phyloP scores from a whole-genome alignment of 2,113 vertebrate genomes.

The Sinocyclocheilus anophthalmus region DNA sequence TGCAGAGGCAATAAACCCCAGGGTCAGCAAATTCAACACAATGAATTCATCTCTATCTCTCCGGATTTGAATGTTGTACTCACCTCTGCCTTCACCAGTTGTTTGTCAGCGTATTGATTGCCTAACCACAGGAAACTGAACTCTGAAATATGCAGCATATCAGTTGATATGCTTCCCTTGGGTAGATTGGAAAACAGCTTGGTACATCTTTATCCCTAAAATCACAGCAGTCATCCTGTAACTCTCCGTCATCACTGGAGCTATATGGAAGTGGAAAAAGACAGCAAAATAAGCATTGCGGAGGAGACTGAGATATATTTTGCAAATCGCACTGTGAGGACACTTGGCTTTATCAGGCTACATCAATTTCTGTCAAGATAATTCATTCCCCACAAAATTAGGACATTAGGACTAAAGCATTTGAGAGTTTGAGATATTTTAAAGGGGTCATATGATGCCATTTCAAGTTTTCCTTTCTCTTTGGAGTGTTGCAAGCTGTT shows the following conservation, averaged over 20 bases:
- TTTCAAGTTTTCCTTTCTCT: no score
- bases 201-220: not conserved
- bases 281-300: not conserved
- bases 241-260: not conserved
- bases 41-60: not conserved
- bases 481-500: no score
- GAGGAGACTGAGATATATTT: not conserved
- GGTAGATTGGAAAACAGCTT: not conserved
- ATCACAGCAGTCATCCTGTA: not conserved
- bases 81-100: not conserved
- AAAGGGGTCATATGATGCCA: no score
- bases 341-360: not conserved
- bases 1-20: not conserved
- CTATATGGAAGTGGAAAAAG: not conserved
- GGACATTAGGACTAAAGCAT: not conserved
- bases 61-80: not conserved
- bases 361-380: not conserved
- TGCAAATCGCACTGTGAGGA: not conserved
- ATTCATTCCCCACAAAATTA: not conserved
- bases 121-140: not conserved
- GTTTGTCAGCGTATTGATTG: not conserved
- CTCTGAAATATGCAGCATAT: not conserved
- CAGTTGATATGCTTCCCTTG: not conserved
- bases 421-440: not conserved
- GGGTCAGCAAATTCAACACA: conserved; percentile 20